Percentiles rank a stretch among this genome's conserved stretches.
Conservation (phyloP, 2,888 invertebrate genomes). For the Ctena decussata region DNA sequence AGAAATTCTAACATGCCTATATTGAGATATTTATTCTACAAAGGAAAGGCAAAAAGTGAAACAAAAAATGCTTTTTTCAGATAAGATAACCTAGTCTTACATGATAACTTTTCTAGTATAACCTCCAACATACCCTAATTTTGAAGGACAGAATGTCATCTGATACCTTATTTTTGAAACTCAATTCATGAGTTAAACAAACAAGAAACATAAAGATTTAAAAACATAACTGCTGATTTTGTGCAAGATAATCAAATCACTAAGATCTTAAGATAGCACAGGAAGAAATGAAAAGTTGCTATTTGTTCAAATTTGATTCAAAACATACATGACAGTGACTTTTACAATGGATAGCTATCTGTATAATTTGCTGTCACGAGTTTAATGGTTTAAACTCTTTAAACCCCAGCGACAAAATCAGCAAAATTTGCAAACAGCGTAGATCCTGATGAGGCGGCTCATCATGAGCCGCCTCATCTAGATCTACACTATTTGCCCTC, state of each 20-base stretch:
- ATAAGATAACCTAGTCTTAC: neutral
- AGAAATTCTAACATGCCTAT: no score
- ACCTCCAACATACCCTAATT: neutral
- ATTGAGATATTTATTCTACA: no score
- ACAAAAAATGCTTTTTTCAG: no score
- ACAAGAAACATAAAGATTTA: neutral
- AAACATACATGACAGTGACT: neutral
- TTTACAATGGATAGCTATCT: no score
- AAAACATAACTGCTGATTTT: neutral
- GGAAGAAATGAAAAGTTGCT: constrained; percentile 5
- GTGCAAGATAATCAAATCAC: neutral
- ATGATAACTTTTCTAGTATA: neutral
- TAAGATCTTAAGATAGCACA: neutral
- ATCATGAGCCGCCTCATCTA: no score
- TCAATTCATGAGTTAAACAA: neutral
- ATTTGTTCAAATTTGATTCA: constrained; percentile 1
- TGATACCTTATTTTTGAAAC: neutral
- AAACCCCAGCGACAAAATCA: no score
- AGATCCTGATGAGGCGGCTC: no score
- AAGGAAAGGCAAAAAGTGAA: no score
- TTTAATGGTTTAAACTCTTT: no score
- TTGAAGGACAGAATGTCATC: constrained; percentile 1
- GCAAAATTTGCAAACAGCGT: no score
- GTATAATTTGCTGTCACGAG: no score
- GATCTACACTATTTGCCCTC: no score